Conservation (phyloP, 2,797 vertebrate genomes). For the Crocidura indochinensis region DNA sequence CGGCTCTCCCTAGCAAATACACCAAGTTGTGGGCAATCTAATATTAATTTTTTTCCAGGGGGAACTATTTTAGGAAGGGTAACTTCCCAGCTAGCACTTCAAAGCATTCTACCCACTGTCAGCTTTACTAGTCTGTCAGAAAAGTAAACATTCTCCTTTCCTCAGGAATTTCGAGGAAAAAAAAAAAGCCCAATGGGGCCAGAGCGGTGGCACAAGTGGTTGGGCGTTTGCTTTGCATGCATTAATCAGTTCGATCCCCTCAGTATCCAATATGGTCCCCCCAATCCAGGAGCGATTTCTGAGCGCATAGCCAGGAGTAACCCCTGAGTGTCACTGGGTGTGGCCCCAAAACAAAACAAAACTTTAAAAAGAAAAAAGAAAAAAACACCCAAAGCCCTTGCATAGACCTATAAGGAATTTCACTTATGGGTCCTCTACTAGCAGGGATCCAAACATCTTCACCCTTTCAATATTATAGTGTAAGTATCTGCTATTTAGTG, state of each 20-base stretch:
- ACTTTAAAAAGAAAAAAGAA: too few relatives aligned
- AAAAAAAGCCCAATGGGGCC: background rate
- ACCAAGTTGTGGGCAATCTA: background rate
- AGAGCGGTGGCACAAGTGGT: background rate
- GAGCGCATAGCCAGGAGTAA: too few relatives aligned
- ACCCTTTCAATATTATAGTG: background rate
- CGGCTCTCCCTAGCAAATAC: background rate
- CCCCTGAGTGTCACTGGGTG: too few relatives aligned
- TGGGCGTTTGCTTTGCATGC: too few relatives aligned
- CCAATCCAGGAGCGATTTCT: too few relatives aligned
- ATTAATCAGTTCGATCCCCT: too few relatives aligned
- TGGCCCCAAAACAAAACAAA: too few relatives aligned
- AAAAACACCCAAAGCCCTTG: background rate
- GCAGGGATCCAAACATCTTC: background rate
- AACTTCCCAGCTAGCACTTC: background rate
- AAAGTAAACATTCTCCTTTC: slow-evolving; percentile 41
- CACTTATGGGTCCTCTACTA: background rate
- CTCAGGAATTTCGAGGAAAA: background rate
- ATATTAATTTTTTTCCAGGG: slow-evolving; percentile 20
- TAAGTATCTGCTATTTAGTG: too few relatives aligned
- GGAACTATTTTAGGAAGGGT: background rate
- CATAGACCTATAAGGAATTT: background rate
- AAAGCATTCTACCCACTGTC: background rate
- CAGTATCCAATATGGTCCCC: too few relatives aligned
- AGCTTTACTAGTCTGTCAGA: slow-evolving; percentile 44